phyloP scores from a whole-genome alignment of 2,888 invertebrate species.

The Tethea ocularis region DNA sequence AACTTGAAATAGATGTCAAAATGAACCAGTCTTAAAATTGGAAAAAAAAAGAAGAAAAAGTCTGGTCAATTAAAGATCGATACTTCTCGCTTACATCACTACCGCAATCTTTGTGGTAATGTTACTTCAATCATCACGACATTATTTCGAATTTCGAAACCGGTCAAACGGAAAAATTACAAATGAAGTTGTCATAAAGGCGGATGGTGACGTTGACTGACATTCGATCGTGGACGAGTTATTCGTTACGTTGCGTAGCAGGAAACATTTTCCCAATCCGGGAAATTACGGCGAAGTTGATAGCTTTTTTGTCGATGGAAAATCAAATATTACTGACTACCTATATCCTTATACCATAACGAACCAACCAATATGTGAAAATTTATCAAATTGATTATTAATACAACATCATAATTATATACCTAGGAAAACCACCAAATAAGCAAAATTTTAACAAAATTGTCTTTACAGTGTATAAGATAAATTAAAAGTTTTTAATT shows the following conservation, averaged over 20 bases:
- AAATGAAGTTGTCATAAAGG: not conserved
- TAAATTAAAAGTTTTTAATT: no score
- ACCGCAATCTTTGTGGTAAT: not conserved
- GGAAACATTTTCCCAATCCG: not conserved
- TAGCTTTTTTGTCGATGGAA: not conserved
- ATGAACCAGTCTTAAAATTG: no score
- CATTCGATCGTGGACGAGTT: not conserved
- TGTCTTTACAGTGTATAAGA: no score
- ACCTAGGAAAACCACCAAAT: no score
- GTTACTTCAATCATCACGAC: not conserved
- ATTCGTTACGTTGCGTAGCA: not conserved
- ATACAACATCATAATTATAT: no score
- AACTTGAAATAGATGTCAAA: no score
- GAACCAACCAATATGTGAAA: not conserved
- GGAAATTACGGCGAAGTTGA: not conserved
- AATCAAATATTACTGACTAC: not conserved
- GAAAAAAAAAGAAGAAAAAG: no score
- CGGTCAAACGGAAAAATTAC: not conserved
- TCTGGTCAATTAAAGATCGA: no score
- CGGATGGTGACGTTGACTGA: not conserved
- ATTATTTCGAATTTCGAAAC: not conserved
- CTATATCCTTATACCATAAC: not conserved
- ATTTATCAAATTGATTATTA: no score
- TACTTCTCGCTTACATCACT: not conserved
- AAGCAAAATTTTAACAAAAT: no score